These are phyloP conservation scores for Listronotus oregonensis DNA, from an alignment of 1,140 invertebrate genomes.

Conservation along the genomic window DNA sequence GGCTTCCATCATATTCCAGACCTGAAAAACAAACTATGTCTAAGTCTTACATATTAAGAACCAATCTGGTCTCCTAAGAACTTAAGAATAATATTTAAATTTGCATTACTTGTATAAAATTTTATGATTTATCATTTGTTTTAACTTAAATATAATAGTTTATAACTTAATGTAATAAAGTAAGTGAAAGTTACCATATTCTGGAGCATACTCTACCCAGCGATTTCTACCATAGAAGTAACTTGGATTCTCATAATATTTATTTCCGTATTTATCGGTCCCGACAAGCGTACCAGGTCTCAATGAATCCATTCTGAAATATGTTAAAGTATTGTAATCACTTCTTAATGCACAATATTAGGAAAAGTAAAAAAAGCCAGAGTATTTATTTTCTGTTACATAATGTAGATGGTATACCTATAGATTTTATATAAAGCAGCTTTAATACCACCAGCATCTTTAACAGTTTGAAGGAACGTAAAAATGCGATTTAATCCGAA, in stretches of 20 bases:
- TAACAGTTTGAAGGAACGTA: slow-evolving; percentile 70
- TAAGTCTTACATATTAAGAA: not conserved
- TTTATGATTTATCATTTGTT: too few relatives aligned
- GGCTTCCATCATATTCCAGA: slow-evolving; percentile 92
- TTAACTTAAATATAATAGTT: not conserved
- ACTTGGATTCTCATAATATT: slow-evolving; percentile 90
- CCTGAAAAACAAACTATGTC: slow-evolving; percentile 45
- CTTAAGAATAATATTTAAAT: too few relatives aligned
- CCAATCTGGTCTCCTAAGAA: too few relatives aligned
- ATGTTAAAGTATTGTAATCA: slow-evolving; percentile 7
- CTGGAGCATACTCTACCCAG: slow-evolving; percentile 88
- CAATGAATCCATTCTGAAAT: slow-evolving; percentile 80
- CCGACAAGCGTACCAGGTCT: slow-evolving; percentile 89
- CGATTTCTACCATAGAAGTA: slow-evolving; percentile 91
- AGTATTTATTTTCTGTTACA: slow-evolving; percentile 46
- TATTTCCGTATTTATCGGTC: slow-evolving; percentile 94
- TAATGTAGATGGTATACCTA: slow-evolving; percentile 64
- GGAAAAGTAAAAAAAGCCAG: not conserved
- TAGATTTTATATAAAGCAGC: slow-evolving; percentile 72
- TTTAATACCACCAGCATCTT: slow-evolving; percentile 77
- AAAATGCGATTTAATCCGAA: slow-evolving; percentile 76
- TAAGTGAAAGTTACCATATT: slow-evolving; percentile 56
- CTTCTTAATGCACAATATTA: not conserved
- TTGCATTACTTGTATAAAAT: too few relatives aligned
- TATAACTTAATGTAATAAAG: not conserved